Conservation (phyloP, 2,113 vertebrate genomes). For the Lepus timidus region DNA sequence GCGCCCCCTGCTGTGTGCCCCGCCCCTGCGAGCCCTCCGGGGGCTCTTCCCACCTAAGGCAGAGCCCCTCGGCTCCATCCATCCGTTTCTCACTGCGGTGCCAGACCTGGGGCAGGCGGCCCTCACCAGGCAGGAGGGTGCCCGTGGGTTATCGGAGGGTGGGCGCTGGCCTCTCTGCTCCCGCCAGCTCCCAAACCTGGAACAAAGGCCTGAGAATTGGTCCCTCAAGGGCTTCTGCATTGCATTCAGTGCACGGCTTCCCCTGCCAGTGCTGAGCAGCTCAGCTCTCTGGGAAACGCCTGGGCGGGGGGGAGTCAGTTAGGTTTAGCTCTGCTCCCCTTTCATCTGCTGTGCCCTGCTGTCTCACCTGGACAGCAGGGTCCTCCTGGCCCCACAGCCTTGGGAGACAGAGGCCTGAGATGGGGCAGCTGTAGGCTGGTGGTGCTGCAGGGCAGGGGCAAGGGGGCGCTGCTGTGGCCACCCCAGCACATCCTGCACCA, state of each 20-base stretch:
- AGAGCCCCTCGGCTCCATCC: neutral
- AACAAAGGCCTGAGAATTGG: neutral
- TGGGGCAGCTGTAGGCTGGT: neutral
- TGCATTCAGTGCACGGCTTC: rapidly evolving
- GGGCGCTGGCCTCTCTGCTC: neutral
- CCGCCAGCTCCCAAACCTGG: neutral
- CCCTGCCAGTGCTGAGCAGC: rapidly evolving
- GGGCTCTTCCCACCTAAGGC: neutral
- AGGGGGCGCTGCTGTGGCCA: neutral
- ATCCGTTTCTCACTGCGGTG: neutral
- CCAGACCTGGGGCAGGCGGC: neutral
- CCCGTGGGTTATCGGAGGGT: rapidly evolving
- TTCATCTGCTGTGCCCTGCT: neutral
- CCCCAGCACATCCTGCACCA: neutral
- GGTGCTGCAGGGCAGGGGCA: too few relatives aligned
- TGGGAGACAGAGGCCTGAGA: rapidly evolving
- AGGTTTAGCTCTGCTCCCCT: neutral
- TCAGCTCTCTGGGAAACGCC: neutral
- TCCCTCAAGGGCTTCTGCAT: rapidly evolving
- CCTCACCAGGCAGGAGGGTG: neutral
- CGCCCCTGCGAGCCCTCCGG: neutral
- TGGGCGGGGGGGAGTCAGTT: neutral
- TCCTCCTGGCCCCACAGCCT: neutral
- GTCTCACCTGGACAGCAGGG: neutral
- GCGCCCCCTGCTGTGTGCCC: neutral